Base-by-base conservation (phyloP, 2,888 invertebrate species). In the Ophion costatus region DNA sequence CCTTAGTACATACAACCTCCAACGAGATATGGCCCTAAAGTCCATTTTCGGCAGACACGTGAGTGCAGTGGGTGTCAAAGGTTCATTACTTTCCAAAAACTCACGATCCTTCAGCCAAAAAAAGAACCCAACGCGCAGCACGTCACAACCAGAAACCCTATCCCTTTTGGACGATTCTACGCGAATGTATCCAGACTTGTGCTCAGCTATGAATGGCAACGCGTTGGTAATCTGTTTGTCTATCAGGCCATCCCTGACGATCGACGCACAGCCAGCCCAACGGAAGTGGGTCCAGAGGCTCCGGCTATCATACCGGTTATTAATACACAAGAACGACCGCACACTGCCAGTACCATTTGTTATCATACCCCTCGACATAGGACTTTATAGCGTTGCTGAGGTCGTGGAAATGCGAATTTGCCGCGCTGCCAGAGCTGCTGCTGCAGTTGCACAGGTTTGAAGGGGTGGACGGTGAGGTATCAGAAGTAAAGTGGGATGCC, bases 381-480 rank as follows among this genome's bases (percentile, higher is more conserved):
- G 64, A 80, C 73, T 71, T 22, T 79, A 69, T 69, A 71, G 29
- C 63, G 67, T 45, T 85, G 82, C 85, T 83, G 85, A 83, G 80
- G 74, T 57, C 74, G 80, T 83, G 74, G 83, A 85, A 80, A 83
- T 85, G 77, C 77, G 80, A 85, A 80, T 80, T 83, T 83, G 85
- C 85, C 71, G 83, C 6, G 51, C 14, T 17, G 17, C 51, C 51
- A 14, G 17, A 56, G 63, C 24, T 64, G 64, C 24, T 74, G 67
- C 56, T 78, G 76, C 77, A 77, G 59, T 63, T 77, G 77, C 77
- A 70, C 63, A 73, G 74, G 51, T 77, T 45, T 79, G 63, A 77
- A 80, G 66, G 67, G 75, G 76, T 77, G 76, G 64, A 80, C 67
- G 61, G 22, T 66, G 67, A 51, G 80, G 80, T 82, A 73, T 76